Evolutionary conservation across 1,140 invertebrate genomes (phyloP).

Genomic region (Teleogryllus occipitalis): DNA sequence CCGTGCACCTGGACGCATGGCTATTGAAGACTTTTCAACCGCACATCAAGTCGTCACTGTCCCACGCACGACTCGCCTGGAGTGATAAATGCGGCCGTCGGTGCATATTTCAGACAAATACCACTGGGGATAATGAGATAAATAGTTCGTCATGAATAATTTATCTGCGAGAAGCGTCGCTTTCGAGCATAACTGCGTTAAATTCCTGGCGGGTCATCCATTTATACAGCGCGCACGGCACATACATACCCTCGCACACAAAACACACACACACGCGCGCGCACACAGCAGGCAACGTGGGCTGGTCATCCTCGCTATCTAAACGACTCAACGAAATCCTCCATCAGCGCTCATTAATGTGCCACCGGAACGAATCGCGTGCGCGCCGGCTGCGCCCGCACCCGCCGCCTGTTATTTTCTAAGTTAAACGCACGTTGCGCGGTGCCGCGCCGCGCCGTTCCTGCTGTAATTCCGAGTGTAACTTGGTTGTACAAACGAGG

Average conservation of each 20-base stretch:
- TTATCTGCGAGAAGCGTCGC: neutral
- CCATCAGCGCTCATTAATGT: neutral
- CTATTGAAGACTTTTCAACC: neutral
- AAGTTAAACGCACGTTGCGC: neutral
- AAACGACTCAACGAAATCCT: neutral
- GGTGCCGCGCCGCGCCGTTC: no score
- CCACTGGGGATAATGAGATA: neutral
- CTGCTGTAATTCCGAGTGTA: no score
- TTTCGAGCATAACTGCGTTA: neutral
- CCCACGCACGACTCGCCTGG: neutral
- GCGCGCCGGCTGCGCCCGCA: no score
- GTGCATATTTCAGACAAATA: neutral
- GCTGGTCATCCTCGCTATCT: neutral
- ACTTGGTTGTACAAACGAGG: no score
- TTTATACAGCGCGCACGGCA: neutral
- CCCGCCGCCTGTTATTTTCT: neutral
- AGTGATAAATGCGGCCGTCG: neutral
- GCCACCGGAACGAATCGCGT: neutral
- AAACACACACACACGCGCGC: neutral
- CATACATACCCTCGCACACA: neutral
- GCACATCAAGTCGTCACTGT: neutral
- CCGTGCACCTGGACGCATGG: no score
- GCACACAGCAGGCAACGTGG: neutral
- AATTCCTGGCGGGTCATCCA: neutral
- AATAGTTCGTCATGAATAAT: neutral